phyloP scores from a whole-genome alignment of 2,888 invertebrate species.

The Exocentrus adspersus region DNA sequence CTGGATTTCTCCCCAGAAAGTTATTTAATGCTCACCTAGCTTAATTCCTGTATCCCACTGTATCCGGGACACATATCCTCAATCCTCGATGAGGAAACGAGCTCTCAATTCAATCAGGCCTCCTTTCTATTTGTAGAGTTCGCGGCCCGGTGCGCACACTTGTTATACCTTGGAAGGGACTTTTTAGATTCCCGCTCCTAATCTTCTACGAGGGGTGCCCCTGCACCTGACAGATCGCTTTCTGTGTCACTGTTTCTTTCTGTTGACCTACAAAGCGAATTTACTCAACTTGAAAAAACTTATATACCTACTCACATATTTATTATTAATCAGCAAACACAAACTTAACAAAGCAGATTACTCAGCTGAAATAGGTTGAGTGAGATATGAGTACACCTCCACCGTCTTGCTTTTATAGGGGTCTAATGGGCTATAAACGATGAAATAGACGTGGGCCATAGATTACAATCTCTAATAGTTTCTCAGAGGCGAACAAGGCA shows the following conservation, averaged over 20 bases:
- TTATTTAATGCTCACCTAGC: conserved; percentile 13
- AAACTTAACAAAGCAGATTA: too few relatives aligned
- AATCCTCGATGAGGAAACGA: conserved; percentile 60
- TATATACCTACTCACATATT: too few relatives aligned
- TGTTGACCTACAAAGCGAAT: background rate
- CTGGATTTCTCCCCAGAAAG: background rate
- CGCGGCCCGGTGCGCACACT: conserved; percentile 54
- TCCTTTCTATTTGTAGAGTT: conserved; percentile 48
- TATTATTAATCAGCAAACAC: background rate
- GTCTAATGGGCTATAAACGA: background rate
- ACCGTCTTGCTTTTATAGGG: background rate
- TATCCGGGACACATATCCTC: conserved; percentile 51
- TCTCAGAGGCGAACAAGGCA: conserved; percentile 32
- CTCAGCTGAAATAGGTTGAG: too few relatives aligned
- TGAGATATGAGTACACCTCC: too few relatives aligned
- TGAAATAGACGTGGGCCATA: background rate
- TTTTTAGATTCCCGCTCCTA: conserved; percentile 29
- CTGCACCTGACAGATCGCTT: background rate
- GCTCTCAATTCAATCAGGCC: conserved; percentile 59
- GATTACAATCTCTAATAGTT: background rate
- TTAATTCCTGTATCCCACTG: conserved; percentile 19
- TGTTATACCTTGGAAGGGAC: conserved; percentile 43
- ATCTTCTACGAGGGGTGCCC: conserved; percentile 7
- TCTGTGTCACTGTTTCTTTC: background rate
- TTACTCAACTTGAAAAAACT: background rate